A percentile compares a stretch with the other conserved stretches of the same genome.
phyloP scores from a whole-genome alignment of 2,888 invertebrate genomes.

The Hirtodrosophila histrioides region DNA sequence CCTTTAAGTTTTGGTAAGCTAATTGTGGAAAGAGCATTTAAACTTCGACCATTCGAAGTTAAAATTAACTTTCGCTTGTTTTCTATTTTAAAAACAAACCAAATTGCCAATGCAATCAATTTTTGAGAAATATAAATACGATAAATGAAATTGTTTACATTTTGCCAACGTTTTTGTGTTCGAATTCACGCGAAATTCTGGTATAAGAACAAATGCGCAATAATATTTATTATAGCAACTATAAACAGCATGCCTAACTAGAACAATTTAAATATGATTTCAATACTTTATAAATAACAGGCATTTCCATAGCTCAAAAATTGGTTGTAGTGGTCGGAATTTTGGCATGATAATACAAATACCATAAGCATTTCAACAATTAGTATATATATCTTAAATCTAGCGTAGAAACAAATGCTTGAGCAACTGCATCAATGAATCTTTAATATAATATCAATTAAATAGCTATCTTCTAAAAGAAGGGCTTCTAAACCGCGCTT shows the following conservation, averaged over 20 bases:
- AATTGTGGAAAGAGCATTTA: constrained; percentile 8
- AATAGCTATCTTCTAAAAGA: not conserved
- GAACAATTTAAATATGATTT: constrained; percentile 27
- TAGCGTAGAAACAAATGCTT: constrained; percentile 28
- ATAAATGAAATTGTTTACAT: constrained; percentile 25
- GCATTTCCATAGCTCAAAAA: constrained; percentile 71
- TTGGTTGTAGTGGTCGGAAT: constrained; percentile 81
- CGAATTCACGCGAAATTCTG: constrained; percentile 19
- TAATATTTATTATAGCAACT: constrained; percentile 37
- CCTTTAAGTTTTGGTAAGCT: too few species aligned
- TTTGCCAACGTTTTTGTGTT: not conserved
- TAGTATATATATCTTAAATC: constrained; percentile 18
- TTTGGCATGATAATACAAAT: constrained; percentile 57
- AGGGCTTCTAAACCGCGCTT: not conserved
- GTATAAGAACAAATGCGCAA: constrained; percentile 27
- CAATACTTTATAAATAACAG: constrained; percentile 27
- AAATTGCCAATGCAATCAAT: constrained; percentile 81
- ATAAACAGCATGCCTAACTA: constrained; percentile 47
- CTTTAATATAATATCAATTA: constrained; percentile 1
- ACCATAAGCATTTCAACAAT: constrained; percentile 17
- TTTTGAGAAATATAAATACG: constrained; percentile 71
- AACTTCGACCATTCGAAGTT: constrained; percentile 30
- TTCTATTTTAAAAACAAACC: constrained; percentile 14
- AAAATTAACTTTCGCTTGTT: constrained; percentile 4
- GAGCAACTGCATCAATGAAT: constrained; percentile 31